Evolutionary conservation across 2,113 vertebrate species (phyloP).

Genomic region (Cynocephalus volans): DNA sequence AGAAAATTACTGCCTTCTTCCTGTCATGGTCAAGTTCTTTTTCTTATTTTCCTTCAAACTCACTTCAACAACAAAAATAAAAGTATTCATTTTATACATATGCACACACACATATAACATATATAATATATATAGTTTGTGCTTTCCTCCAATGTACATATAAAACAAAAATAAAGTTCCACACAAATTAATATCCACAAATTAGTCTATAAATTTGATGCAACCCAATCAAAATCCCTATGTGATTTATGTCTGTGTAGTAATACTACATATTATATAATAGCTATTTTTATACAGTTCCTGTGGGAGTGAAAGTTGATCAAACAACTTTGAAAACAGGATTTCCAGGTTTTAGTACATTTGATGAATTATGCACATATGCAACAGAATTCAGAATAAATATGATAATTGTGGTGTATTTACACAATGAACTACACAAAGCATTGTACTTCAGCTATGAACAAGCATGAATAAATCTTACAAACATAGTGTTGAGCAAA

Average conservation of each 20-base stretch:
- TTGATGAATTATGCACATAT: background rate
- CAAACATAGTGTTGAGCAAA: background rate
- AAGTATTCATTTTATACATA: background rate
- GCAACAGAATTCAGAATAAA: background rate
- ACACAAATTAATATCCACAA: background rate
- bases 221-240: background rate
- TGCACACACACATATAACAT: too few species aligned
- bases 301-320: background rate
- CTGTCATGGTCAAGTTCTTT: background rate
- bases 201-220: background rate
- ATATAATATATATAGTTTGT: background rate
- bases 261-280: background rate
- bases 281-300: background rate
- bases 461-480: background rate
- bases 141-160: background rate
- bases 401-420: background rate
- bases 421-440: background rate
- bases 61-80: background rate
- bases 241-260: background rate
- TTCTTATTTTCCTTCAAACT: background rate
- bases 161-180: background rate
- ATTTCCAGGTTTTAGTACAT: background rate
- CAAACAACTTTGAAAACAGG: background rate
- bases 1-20: background rate
- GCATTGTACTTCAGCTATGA: background rate